Evolutionary conservation across 2,797 vertebrate genomes (phyloP), one percentile per base, ranked within the genome.

Genomic region (Moxostoma hubbsi): DNA sequence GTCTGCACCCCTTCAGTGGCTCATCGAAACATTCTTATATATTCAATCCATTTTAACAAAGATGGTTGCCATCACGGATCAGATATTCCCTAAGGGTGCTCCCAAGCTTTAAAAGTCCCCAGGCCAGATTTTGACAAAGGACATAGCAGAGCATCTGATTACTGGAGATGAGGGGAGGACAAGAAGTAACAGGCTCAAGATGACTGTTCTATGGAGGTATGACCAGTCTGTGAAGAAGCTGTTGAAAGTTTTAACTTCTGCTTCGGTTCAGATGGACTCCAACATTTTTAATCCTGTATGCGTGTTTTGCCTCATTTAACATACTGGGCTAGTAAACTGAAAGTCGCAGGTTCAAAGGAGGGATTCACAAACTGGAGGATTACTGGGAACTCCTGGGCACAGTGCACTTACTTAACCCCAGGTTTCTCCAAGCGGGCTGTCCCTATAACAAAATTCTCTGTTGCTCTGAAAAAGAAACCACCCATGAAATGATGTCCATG

Each of bases 201-300:
- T 72, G 72, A 79, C 61, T 64, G 47, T 79, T 72, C 54, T 63
- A 15, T 71, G 63, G 66, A 70, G 51, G 66, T 68, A 62, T 55
- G 58, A 84, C 55, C 46, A 71, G 55, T 12, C 54, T 9, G 54
- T 73, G 54, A 74, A 82, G 46, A 64, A 78, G 77, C 18, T 51
- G 16, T 68, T 77, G 47, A 67, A 65, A 73, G 78, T 84, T 77
- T 58, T 68, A 80, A 83, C 77, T 51, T 57, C 11, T 46, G 36
- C 43, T 58, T 50, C 9, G 46, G 11, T 3, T 43, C 67, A 54
- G 45, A 61, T 79, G 59, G 76, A 78, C 66, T 69, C 10, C 7
- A 67, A 49, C 54, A 16, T 67, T 59, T 66, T 59, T 2, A 47
- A 47, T 2, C 16, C 46, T 36, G 62, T 65, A 9, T 7, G 18